A percentile compares a stretch with the other conserved stretches of the same genome.
Conservation (phyloP, 2,113 vertebrate genomes). For the Mormoops blainvillei region DNA sequence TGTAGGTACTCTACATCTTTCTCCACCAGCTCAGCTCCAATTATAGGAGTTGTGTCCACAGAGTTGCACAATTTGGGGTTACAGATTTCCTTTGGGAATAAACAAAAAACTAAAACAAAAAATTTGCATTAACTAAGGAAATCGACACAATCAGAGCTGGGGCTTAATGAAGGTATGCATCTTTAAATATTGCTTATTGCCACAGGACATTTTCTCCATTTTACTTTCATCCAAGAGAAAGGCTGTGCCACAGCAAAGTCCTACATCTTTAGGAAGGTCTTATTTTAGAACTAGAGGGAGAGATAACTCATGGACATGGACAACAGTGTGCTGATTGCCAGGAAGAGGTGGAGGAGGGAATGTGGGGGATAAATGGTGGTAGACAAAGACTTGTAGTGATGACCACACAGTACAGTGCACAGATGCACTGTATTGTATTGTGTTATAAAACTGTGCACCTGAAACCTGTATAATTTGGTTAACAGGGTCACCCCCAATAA, state of each 20-base stretch:
- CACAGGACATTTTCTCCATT: background rate
- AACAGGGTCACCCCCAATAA: too few relatives aligned
- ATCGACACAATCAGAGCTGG: background rate
- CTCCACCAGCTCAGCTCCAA: background rate
- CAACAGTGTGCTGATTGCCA: too few relatives aligned
- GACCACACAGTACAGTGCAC: too few relatives aligned
- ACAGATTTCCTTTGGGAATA: background rate
- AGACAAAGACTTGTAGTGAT: too few relatives aligned
- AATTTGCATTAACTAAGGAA: background rate
- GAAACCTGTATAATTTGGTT: too few relatives aligned
- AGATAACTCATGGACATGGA: too few relatives aligned
- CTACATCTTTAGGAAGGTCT: background rate
- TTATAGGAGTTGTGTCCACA: background rate
- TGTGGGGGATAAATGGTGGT: too few relatives aligned
- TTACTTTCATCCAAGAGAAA: background rate
- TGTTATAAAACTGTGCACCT: too few relatives aligned
- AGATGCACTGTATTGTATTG: too few relatives aligned
- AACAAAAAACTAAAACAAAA: background rate
- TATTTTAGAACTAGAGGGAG: too few relatives aligned
- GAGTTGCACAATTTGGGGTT: background rate
- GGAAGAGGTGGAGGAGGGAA: too few relatives aligned
- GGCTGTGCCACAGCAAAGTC: background rate
- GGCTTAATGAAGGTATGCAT: background rate
- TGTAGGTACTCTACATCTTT: background rate
- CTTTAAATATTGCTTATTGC: background rate